Evolutionary conservation across 2,797 vertebrate species (phyloP).

Genomic region (Diceros bicornis): DNA sequence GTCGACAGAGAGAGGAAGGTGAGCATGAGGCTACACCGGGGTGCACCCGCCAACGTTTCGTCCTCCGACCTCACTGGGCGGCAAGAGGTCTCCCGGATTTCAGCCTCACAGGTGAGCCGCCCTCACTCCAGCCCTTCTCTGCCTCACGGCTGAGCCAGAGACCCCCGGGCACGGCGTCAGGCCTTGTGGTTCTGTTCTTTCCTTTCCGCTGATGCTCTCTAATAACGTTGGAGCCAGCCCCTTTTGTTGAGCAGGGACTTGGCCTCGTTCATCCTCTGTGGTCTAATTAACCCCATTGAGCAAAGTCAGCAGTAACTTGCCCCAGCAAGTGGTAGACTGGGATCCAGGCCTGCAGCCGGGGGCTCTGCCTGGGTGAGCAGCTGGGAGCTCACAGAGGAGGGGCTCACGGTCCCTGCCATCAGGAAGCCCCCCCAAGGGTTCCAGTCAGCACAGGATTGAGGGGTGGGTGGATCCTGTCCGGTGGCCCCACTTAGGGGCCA

Average conservation of each 20-base stretch:
- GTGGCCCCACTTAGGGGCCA: accelerated
- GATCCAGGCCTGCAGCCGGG: not conserved
- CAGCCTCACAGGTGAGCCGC: slow-evolving; percentile 95
- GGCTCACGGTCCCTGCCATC: accelerated
- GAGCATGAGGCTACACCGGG: slow-evolving; percentile 98
- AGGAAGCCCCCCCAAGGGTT: not conserved
- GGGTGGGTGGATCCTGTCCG: not conserved
- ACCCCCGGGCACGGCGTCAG: not conserved
- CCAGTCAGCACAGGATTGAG: not conserved
- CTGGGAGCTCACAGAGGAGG: not conserved
- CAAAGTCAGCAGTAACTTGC: not conserved
- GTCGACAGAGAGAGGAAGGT: slow-evolving; percentile 98
- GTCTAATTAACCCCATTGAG: not conserved
- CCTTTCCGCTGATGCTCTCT: not conserved
- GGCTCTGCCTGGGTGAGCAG: not conserved
- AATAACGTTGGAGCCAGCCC: not conserved
- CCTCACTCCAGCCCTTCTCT: not conserved
- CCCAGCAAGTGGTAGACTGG: not conserved
- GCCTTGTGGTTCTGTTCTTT: not conserved
- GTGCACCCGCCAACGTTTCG: slow-evolving; percentile 96
- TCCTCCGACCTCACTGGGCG: slow-evolving; percentile 97
- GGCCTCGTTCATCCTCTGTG: not conserved
- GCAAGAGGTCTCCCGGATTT: slow-evolving; percentile 97
- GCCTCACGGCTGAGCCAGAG: not conserved
- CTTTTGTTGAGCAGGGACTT: not conserved